Percentiles rank a stretch among this genome's conserved stretches.
phyloP scores from a whole-genome alignment of 2,888 invertebrate species.

The Clostera curtula region DNA sequence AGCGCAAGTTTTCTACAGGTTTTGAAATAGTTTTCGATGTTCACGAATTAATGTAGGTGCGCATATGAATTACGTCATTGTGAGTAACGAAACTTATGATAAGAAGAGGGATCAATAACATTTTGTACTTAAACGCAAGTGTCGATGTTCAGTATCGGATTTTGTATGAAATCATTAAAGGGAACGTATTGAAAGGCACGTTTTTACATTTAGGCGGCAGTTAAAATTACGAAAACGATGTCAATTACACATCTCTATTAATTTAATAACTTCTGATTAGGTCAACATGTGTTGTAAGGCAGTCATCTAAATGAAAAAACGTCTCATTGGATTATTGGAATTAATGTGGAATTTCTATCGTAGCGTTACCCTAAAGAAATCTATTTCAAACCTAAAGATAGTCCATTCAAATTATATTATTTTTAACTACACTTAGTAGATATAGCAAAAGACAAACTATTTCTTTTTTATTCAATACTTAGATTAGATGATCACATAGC shows the following conservation, averaged over 20 bases:
- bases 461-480: constrained; percentile 47
- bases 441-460: constrained; percentile 47
- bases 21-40: constrained; percentile 62
- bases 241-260: too few species aligned
- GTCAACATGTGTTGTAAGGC: too few species aligned
- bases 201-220: too few species aligned
- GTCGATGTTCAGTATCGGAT: constrained; percentile 21
- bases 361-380: constrained; percentile 33
- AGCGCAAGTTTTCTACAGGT: constrained; percentile 52
- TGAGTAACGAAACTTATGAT: constrained; percentile 52
- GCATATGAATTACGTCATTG: constrained; percentile 33
- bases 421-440: constrained; percentile 37
- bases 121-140: constrained; percentile 32
- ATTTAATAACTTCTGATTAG: too few species aligned
- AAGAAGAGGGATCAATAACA: constrained; percentile 63
- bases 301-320: too few species aligned
- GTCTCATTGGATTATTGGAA: constrained; percentile 11
- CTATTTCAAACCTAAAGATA: constrained; percentile 66
- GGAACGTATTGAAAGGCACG: too few species aligned
- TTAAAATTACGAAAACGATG: too few species aligned
- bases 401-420: constrained; percentile 47
- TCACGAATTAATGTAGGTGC: constrained; percentile 33
- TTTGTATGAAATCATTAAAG: constrained; percentile 17
- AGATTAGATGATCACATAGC: constrained; percentile 42
- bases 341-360: constrained; percentile 9